These are phyloP conservation scores for Drosophila ananassae DNA, from an alignment of 1,140 invertebrate species.

Conservation along the genomic window DNA sequence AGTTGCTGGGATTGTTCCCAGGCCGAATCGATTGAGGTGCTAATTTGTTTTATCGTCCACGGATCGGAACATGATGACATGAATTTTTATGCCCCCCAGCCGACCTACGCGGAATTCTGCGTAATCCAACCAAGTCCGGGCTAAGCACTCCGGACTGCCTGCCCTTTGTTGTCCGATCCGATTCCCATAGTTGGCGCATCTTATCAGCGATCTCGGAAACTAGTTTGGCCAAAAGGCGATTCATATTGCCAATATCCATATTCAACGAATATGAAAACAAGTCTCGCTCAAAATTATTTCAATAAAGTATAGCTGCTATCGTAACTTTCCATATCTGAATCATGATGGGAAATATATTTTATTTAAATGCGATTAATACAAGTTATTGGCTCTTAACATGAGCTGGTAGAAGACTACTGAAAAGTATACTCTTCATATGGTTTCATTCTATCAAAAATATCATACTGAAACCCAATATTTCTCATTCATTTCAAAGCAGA, in stretches of 20 bases:
- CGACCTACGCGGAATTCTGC: constrained; percentile 23
- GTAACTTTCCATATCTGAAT: not conserved
- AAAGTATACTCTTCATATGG: too few relatives aligned
- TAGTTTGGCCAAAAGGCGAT: constrained; percentile 24
- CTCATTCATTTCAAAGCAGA: not conserved
- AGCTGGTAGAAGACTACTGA: not conserved
- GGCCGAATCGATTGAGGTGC: constrained; percentile 40
- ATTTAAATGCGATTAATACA: not conserved
- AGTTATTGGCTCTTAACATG: not conserved
- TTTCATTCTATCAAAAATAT: too few relatives aligned
- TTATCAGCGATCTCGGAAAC: constrained; percentile 42
- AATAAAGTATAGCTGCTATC: not conserved
- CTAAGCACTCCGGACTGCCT: not conserved
- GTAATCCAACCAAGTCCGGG: constrained; percentile 13
- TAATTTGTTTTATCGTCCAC: constrained; percentile 64
- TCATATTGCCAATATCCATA: constrained; percentile 50
- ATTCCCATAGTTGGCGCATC: constrained; percentile 34
- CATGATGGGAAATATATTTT: not conserved
- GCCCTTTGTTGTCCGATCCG: constrained; percentile 22
- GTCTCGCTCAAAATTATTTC: not conserved
- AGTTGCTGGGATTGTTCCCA: constrained; percentile 12
- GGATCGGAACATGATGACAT: constrained; percentile 44
- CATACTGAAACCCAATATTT: too few relatives aligned
- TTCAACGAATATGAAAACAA: constrained; percentile 40
- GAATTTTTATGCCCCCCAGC: constrained; percentile 47